Base-by-base conservation (phyloP, 2,888 invertebrate species). In the Monochamus alternatus region DNA sequence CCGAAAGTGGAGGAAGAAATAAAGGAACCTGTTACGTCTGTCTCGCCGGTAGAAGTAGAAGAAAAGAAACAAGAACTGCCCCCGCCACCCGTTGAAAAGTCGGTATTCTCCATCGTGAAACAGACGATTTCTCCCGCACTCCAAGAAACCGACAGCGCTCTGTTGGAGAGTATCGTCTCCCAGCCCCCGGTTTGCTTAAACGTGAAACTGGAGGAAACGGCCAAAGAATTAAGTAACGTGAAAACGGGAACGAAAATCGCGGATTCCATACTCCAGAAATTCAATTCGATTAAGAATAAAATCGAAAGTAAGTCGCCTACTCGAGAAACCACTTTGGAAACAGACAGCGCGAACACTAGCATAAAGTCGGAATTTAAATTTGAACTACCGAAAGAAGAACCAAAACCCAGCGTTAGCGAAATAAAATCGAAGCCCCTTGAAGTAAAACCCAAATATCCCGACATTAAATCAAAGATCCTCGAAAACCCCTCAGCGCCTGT, bases 221-320 rank as follows among this genome's bases (percentile, higher is more conserved):
- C 86, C 32, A 85, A 87, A 75, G 87, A 89, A 76, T 85, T 88
- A 67, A 84, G 84, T 38, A 85, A 81, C 68, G 81, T 88, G n/a
- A 89, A 89, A 80, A 87, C 87, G 5, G 88, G 88, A 4, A 87
- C 88, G 12, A 88, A 86, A 82, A 89, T 89, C 44, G 88, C 88
- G 7, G 89, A 89, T 82, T 87, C 89, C 0, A 84, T 89, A 70
- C 78, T 89, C 59, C 88, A 88, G 74, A 89, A 88, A 77, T 87
- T 89, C 69, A 88, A 84, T 73, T 86, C 86, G 74, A 86, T 88
- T 67, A 87, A 88, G 75, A 88, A 83, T 73, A 85, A 85, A 73
- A 79, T 82, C 55, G 83, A 81, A 63, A 72, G 62, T n/a, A 84
- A 81, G 75, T 76, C 63, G 12, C 84, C 84, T 5, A 85, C 84